These are phyloP conservation scores for Myotis davidii DNA, from an alignment of 2,113 vertebrate species.

Conservation along the genomic window DNA sequence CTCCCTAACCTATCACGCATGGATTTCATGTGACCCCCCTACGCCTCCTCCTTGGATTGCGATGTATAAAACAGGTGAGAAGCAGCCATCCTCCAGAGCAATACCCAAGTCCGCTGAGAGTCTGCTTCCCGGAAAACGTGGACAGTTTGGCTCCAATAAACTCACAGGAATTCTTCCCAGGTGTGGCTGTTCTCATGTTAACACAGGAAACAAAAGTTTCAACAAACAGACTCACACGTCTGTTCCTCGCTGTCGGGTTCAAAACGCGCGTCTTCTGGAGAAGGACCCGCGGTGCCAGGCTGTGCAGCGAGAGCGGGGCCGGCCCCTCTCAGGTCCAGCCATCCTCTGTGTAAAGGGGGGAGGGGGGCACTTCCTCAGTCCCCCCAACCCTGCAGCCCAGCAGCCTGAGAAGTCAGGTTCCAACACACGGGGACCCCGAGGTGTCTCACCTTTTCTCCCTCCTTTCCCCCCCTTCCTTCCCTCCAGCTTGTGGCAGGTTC, in stretches of 20 bases:
- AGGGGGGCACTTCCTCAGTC: not conserved
- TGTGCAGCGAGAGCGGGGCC: not conserved
- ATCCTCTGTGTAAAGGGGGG: not conserved
- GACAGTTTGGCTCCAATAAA: too few species aligned
- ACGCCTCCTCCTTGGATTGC: too few species aligned
- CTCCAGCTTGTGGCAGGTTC: too few species aligned
- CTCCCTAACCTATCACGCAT: too few species aligned
- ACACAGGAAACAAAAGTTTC: not conserved
- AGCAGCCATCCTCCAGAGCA: too few species aligned
- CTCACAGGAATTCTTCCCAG: too few species aligned
- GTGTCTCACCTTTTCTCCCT: not conserved
- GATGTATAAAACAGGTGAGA: too few species aligned
- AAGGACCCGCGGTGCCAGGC: not conserved
- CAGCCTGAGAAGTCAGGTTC: not conserved
- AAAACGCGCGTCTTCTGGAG: not conserved
- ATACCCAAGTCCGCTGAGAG: too few species aligned
- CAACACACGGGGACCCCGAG: not conserved
- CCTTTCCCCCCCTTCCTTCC: rapidly evolving
- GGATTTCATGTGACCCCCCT: too few species aligned
- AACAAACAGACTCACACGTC: not conserved
- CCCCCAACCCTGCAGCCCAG: not conserved
- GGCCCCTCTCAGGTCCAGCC: not conserved
- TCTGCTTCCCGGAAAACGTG: too few species aligned
- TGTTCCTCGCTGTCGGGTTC: not conserved
- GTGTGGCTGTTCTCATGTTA: too few species aligned